Conservation (phyloP, 2,888 invertebrate genomes). For the Neoaliturus tenellus region DNA sequence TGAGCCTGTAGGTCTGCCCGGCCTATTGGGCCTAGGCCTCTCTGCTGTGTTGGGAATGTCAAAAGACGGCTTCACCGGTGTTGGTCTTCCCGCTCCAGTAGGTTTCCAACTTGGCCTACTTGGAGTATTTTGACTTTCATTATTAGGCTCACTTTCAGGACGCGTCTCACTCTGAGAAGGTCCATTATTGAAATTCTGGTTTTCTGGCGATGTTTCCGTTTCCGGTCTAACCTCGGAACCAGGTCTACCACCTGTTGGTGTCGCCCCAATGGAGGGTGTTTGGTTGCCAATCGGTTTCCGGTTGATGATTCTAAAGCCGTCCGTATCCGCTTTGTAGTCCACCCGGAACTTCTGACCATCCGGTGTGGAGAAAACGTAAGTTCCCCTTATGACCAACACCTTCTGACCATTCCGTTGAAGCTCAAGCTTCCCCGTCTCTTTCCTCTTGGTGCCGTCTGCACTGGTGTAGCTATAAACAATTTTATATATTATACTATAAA, state of each 20-base stretch:
- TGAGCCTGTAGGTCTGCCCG: neutral
- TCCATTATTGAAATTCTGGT: no score
- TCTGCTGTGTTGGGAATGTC: neutral
- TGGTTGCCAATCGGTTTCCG: neutral
- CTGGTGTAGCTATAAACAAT: neutral
- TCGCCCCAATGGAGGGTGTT: neutral
- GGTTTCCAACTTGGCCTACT: no score
- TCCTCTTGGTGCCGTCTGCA: neutral
- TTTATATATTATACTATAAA: no score
- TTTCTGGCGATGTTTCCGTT: no score
- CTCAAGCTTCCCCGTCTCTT: neutral
- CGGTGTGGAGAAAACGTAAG: neutral
- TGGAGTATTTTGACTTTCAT: no score
- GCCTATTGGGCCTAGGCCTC: neutral
- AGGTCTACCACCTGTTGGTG: neutral
- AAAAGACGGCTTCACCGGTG: neutral
- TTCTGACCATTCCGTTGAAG: neutral
- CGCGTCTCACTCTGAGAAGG: no score
- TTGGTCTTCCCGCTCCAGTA: neutral
- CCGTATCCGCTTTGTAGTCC: conserved; percentile 11
- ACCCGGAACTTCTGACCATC: neutral
- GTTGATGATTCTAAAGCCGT: neutral
- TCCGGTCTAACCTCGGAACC: neutral
- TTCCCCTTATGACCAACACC: neutral
- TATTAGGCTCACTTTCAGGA: no score